phyloP scores from a whole-genome alignment of 2,888 invertebrate species.

The Lymantria monacha region DNA sequence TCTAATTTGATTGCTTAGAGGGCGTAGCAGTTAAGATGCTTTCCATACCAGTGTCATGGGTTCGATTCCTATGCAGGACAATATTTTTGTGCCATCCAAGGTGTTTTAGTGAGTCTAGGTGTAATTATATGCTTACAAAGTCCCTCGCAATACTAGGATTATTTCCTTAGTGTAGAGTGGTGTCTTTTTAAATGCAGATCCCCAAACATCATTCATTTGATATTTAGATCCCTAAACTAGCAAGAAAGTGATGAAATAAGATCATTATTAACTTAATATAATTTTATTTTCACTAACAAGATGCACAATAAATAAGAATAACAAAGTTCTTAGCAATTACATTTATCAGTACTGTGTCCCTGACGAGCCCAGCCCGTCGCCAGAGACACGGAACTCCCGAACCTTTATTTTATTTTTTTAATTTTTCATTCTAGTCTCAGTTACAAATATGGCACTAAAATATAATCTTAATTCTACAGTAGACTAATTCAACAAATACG shows the following conservation, averaged over 20 bases:
- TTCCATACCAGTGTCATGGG: too few relatives aligned
- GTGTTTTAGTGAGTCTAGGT: too few relatives aligned
- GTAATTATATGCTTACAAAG: too few relatives aligned
- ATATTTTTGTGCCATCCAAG: too few relatives aligned
- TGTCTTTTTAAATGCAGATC: too few relatives aligned
- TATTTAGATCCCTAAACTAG: too few relatives aligned
- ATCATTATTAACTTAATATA: slow-evolving; percentile 30
- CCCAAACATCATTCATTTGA: too few relatives aligned
- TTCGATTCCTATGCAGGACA: too few relatives aligned
- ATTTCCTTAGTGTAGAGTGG: too few relatives aligned
- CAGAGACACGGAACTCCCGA: slow-evolving; percentile 39
- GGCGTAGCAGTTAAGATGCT: too few relatives aligned
- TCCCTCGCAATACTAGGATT: too few relatives aligned
- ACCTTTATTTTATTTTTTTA: slow-evolving; percentile 32
- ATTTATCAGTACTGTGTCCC: slow-evolving; percentile 30
- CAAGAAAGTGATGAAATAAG: slow-evolving; percentile 13
- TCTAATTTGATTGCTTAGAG: too few relatives aligned
- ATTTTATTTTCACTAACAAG: slow-evolving; percentile 43
- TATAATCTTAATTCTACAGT: slow-evolving; percentile 27
- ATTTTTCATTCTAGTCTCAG: slow-evolving; percentile 20
- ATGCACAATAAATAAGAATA: slow-evolving; percentile 35
- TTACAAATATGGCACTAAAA: slow-evolving; percentile 53
- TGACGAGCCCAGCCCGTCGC: slow-evolving; percentile 37
- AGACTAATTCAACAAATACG: slow-evolving; percentile 17
- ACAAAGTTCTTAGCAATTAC: slow-evolving; percentile 28